Conservation (phyloP, 1,140 invertebrate species). For the Archegozetes longisetosus region DNA sequence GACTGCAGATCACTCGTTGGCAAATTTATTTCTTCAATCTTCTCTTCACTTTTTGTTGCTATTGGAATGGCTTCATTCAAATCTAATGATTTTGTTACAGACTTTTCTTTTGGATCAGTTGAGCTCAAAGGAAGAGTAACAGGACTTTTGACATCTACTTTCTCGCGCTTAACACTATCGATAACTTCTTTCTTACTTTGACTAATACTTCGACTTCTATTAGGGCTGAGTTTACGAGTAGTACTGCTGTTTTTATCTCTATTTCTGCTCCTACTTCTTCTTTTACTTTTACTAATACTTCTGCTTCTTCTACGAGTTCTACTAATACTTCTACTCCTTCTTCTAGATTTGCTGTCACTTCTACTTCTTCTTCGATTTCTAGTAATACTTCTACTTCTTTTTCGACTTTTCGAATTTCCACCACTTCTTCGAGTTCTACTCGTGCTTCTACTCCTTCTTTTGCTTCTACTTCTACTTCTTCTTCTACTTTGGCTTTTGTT, state of each 20-base stretch:
- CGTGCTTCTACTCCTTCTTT: slow-evolving; percentile 7
- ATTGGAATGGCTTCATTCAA: no score
- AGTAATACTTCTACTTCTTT: not conserved
- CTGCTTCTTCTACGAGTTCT: not conserved
- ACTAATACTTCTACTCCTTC: not conserved
- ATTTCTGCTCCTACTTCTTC: not conserved
- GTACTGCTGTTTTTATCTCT: not conserved
- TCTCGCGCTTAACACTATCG: not conserved
- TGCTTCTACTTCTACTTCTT: slow-evolving; percentile 20
- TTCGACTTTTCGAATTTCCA: not conserved
- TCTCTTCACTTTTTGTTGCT: no score
- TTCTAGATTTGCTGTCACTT: slow-evolving; percentile 19
- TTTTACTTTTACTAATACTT: not conserved
- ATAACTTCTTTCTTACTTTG: no score
- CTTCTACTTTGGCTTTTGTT: not conserved
- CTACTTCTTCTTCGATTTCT: not conserved
- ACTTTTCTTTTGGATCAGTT: no score
- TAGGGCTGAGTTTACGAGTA: not conserved
- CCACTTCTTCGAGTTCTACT: not conserved
- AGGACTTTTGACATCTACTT: not conserved
- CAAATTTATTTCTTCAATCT: no score
- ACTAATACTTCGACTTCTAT: no score
- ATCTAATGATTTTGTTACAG: no score
- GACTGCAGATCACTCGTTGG: no score
- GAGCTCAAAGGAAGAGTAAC: no score